Conservation (phyloP, 1,140 invertebrate species). For the Oreohelix idahoensis region DNA sequence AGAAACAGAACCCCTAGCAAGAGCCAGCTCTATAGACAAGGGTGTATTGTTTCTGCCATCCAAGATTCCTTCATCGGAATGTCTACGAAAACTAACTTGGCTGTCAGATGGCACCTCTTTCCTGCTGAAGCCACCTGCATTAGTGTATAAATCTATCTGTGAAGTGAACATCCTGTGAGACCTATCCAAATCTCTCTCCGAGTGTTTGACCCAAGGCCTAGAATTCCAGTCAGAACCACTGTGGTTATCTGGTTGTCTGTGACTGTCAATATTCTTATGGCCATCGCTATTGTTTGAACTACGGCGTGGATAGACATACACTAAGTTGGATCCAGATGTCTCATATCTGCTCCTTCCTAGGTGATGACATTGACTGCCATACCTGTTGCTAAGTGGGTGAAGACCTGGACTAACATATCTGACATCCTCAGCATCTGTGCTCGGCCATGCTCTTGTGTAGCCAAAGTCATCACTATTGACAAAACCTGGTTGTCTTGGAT, state of each 20-base stretch:
- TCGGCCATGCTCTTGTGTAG: neutral
- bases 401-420: neutral
- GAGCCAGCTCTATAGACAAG: slow-evolving; percentile 39
- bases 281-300: neutral
- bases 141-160: neutral
- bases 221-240: neutral
- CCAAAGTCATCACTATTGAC: neutral
- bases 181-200: neutral
- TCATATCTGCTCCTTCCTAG: too few relatives aligned
- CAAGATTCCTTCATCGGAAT: neutral
- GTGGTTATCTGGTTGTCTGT: neutral
- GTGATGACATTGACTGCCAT: neutral
- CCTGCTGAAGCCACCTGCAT: neutral
- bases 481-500: neutral
- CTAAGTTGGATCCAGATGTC: too few relatives aligned
- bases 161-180: neutral
- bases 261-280: neutral
- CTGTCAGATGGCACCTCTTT: neutral
- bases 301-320: neutral
- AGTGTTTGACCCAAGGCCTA: neutral
- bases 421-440: neutral
- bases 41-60: slow-evolving; percentile 26
- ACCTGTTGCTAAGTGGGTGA: neutral
- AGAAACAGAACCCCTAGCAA: slow-evolving; percentile 3
- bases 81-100: neutral